Evolutionary conservation across 2,888 invertebrate species (phyloP), one percentile per base, ranked within the genome.

Genomic region (Smittia sp.): DNA sequence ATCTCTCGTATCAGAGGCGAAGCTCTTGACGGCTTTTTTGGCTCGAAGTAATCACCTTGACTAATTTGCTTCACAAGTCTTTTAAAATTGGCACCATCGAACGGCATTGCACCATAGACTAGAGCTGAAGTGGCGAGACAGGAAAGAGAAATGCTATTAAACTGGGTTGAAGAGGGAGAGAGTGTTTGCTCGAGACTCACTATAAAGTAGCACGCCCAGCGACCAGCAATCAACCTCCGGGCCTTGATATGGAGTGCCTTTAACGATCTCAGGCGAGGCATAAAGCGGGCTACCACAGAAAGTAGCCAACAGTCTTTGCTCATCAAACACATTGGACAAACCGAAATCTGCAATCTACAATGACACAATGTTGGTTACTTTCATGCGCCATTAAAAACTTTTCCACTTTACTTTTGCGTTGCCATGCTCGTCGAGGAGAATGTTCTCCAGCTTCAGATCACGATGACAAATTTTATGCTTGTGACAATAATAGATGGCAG

Each of bases 61-160:
- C 97, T 96, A 80, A 98, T 98, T 84, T 98, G 97, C 80, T 93
- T 91, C 76, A 97, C 96, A 79, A 99, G 89, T 79, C 94, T 89
- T 83, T 96, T 96, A 84, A 98, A 98, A 85, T 98, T 97, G 76
- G 96, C 94, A 75, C 98, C 98, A 84, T 98, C 98, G 81, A 98
- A 98, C 73, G 94, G 99, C 99, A 99, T 99, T 76, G 98, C 96
- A 77, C 98, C 98, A 82, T 98, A 99, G 77, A 99, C 98, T 79
- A 99, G 86, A 4, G 72, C 58, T 58, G n/a, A 58, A 22, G 11
- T 6, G 52, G 18, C 2, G 52, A 52, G 18, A 32, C n/a, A n/a
- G n/a, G 18, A 52, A 52, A 52, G 18, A 52, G 52, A 52, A 52
- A 7, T 4, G 15, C 11, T 15, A 4, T 11, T 54, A 58, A 65